Conservation (phyloP, 2,888 invertebrate species). For the Chrysotoxum bicinctum region DNA sequence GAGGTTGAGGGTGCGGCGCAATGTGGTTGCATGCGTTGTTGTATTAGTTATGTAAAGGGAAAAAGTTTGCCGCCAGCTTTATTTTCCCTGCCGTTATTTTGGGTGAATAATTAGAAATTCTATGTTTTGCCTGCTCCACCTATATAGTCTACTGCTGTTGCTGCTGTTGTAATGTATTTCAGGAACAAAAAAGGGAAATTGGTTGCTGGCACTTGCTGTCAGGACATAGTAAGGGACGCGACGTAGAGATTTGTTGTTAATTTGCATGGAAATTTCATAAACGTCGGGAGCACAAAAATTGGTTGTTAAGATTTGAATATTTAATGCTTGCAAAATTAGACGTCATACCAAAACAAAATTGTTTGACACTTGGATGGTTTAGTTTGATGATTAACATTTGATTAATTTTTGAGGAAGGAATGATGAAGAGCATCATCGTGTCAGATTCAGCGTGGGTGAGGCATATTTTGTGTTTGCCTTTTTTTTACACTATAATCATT, state of each 20-base stretch:
- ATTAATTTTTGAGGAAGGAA: slow-evolving; percentile 55
- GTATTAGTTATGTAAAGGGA: slow-evolving; percentile 70
- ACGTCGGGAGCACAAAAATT: slow-evolving; percentile 70
- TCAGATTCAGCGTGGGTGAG: background rate
- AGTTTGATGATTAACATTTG: slow-evolving; percentile 65
- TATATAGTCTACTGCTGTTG: background rate
- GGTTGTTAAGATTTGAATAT: slow-evolving; percentile 72
- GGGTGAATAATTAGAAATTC: slow-evolving; percentile 70
- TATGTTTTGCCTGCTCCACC: slow-evolving; percentile 21
- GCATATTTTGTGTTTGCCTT: background rate
- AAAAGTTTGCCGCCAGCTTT: slow-evolving; percentile 69
- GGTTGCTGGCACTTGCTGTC: slow-evolving; percentile 70
- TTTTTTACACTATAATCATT: background rate
- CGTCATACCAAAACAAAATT: slow-evolving; percentile 54
- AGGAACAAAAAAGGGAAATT: slow-evolving; percentile 36
- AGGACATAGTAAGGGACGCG: slow-evolving; percentile 56
- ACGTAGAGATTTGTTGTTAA: slow-evolving; percentile 70
- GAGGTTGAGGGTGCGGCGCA: background rate
- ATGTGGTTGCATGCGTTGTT: slow-evolving; percentile 35
- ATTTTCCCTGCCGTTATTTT: slow-evolving; percentile 5
- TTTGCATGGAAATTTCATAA: slow-evolving; percentile 73
- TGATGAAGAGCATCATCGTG: background rate
- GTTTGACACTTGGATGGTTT: slow-evolving; percentile 71
- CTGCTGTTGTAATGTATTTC: slow-evolving; percentile 52
- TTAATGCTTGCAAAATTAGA: slow-evolving; percentile 69